Evolutionary conservation across 1,140 invertebrate genomes (phyloP).

Genomic region (Trachymyrmex septentrionalis): DNA sequence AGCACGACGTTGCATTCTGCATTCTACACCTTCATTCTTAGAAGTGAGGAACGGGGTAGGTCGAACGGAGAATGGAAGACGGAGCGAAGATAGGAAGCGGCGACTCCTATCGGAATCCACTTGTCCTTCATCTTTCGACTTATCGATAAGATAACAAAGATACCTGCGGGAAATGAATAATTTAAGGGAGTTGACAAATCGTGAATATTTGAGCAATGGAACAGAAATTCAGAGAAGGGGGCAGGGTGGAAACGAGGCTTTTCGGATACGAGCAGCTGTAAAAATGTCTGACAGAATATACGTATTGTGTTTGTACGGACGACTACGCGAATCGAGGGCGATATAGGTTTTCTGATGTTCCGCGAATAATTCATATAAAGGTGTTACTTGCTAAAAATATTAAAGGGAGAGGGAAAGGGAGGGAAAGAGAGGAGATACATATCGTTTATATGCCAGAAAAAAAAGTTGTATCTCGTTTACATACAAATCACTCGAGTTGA

Average conservation of each 20-base stretch:
- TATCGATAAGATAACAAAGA: slow-evolving; percentile 60
- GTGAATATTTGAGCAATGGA: slow-evolving; percentile 52
- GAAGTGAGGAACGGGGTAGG: background rate
- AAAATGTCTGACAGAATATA: slow-evolving; percentile 54
- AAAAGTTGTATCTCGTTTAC: background rate
- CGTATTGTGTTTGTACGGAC: slow-evolving; percentile 56
- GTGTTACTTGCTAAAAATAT: slow-evolving; percentile 41
- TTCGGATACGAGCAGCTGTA: slow-evolving; percentile 53
- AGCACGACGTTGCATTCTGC: slow-evolving; percentile 76
- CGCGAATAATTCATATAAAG: slow-evolving; percentile 32
- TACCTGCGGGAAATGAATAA: slow-evolving; percentile 54
- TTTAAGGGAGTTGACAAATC: slow-evolving; percentile 52
- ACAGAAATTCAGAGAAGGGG: slow-evolving; percentile 27
- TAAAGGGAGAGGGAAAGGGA: background rate
- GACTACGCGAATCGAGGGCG: slow-evolving; percentile 41
- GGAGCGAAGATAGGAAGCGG: slow-evolving; percentile 23
- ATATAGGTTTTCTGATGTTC: slow-evolving; percentile 16
- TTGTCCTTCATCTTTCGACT: slow-evolving; percentile 57
- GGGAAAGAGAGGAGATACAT: too few species aligned
- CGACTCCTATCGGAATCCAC: slow-evolving; percentile 36
- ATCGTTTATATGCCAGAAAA: background rate
- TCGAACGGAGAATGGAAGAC: background rate
- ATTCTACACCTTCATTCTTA: slow-evolving; percentile 81
- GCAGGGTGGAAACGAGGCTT: slow-evolving; percentile 34
- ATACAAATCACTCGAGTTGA: slow-evolving; percentile 12